A percentile compares a stretch with the other conserved stretches of the same genome.
Conservation (phyloP, 2,888 invertebrate species). For the Callyntrura sp. region DNA sequence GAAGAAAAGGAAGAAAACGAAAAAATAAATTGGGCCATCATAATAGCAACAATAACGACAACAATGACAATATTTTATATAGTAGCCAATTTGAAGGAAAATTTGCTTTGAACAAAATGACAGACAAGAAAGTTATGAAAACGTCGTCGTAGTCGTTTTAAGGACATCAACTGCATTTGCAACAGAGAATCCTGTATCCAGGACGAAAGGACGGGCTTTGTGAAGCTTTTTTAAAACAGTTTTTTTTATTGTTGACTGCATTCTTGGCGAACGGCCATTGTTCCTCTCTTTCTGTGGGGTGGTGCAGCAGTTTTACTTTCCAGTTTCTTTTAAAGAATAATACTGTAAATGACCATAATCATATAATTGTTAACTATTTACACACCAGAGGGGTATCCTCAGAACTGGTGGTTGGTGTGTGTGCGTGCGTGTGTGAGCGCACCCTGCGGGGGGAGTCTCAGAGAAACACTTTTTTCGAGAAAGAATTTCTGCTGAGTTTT, state of each 20-base stretch:
- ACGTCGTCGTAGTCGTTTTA: not conserved
- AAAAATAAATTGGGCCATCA: too few species aligned
- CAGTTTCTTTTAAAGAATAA: not conserved
- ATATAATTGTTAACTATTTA: not conserved
- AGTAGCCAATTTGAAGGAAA: slow-evolving; percentile 30
- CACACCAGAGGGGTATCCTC: not conserved
- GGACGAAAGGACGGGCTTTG: too few species aligned
- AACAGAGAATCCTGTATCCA: too few species aligned
- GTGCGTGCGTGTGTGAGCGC: too few species aligned
- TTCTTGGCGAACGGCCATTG: too few species aligned
- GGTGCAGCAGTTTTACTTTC: not conserved
- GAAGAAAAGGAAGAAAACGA: too few species aligned
- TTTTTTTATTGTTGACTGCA: not conserved
- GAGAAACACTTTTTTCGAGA: too few species aligned
- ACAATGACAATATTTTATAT: not conserved
- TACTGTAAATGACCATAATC: not conserved
- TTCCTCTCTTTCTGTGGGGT: not conserved
- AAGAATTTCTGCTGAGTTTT: not conserved
- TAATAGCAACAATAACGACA: slow-evolving; percentile 1
- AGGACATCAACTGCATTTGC: too few species aligned
- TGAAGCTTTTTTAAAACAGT: too few species aligned
- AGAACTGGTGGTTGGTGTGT: not conserved
- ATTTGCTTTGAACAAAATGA: slow-evolving; percentile 9
- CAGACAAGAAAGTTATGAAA: not conserved
- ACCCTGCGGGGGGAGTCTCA: not conserved